Evolutionary conservation across 2,797 vertebrate genomes (phyloP).

Genomic region (Lates japonicus): DNA sequence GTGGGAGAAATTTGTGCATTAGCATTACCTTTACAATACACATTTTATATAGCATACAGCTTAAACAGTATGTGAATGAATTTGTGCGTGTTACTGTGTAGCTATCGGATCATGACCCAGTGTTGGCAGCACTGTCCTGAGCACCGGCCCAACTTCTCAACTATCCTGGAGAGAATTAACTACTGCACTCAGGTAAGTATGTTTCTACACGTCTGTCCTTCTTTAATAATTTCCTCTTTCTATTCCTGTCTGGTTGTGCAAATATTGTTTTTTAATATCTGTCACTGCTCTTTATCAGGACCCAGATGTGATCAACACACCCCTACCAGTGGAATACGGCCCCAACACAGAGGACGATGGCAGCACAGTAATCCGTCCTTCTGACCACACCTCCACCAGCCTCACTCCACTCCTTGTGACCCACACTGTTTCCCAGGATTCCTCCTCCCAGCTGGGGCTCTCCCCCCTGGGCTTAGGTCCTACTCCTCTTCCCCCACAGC

Average conservation of each 20-base stretch:
- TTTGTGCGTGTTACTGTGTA: conserved; percentile 58
- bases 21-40: neutral
- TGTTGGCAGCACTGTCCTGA: conserved; percentile 96
- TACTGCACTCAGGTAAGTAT: conserved; percentile 90
- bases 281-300: conserved; percentile 83
- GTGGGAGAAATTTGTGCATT: neutral
- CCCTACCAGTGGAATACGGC: conserved; percentile 88
- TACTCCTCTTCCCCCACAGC: conserved; percentile 67
- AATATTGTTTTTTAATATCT: neutral
- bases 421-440: conserved; percentile 79
- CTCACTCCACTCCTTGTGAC: conserved; percentile 86
- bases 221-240: neutral
- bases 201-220: neutral
- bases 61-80: neutral
- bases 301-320: conserved; percentile 93
- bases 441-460: conserved; percentile 69
- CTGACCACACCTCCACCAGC: conserved; percentile 82
- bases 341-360: conserved; percentile 88
- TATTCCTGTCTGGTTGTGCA: neutral
- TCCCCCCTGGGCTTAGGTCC: conserved; percentile 58
- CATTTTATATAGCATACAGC: neutral
- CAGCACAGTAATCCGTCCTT: conserved; percentile 80
- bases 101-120: conserved; percentile 94
- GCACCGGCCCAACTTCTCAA: conserved; percentile 92
- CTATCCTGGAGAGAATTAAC: conserved; percentile 92